These are phyloP conservation scores for Lutraria lutraria DNA, from an alignment of 2,888 invertebrate genomes.

Conservation along the genomic window DNA sequence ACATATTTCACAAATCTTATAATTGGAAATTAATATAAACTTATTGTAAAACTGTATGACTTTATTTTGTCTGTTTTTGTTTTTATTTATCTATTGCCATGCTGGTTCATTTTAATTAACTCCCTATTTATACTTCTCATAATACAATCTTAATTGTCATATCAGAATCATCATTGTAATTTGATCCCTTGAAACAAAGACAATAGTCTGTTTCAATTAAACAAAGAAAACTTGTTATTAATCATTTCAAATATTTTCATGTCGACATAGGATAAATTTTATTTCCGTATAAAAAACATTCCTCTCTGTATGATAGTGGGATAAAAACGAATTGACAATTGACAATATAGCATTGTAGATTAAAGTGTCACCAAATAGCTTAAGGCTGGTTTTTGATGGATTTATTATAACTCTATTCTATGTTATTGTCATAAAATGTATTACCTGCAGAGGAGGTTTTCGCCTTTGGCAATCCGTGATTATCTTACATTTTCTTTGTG, in stretches of 20 bases:
- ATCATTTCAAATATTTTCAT: constrained; percentile 41
- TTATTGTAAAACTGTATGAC: not conserved
- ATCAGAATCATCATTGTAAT: not conserved
- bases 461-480: constrained; percentile 38
- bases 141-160: not conserved
- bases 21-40: not conserved
- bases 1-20: too few relatives aligned
- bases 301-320: constrained; percentile 23
- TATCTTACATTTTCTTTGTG: constrained; percentile 27
- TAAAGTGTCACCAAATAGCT: constrained; percentile 55
- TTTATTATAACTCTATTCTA: constrained; percentile 44
- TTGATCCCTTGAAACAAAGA: constrained; percentile 16
- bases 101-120: not conserved
- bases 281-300: constrained; percentile 46
- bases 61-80: not conserved
- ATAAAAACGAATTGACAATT: constrained; percentile 43
- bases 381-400: constrained; percentile 50
- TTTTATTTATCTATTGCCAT: not conserved
- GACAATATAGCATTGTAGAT: constrained; percentile 45
- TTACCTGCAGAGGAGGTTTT: constrained; percentile 32
- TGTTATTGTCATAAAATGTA: constrained; percentile 27
- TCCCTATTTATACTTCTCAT: not conserved
- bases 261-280: constrained; percentile 39
- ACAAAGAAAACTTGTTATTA: constrained; percentile 29
- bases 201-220: constrained; percentile 4